A percentile compares a stretch with the other conserved stretches of the same genome.
Conservation (phyloP, 2,797 vertebrate species). For the Graptemys geographica region DNA sequence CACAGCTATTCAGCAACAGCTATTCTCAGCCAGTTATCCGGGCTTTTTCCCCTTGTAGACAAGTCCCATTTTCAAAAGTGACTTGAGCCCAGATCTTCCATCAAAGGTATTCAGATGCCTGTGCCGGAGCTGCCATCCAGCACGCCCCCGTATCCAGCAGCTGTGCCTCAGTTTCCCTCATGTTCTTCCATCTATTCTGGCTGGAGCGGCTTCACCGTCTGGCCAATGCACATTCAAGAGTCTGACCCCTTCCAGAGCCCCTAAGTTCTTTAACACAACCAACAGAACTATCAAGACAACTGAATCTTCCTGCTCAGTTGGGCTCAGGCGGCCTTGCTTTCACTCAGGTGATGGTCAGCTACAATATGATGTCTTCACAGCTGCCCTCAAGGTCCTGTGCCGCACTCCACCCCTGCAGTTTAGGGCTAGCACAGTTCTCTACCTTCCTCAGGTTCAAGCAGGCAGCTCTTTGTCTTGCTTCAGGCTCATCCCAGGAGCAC, state of each 20-base stretch:
- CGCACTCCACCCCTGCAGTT: background rate
- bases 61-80: no score
- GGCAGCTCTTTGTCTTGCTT: background rate
- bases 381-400: background rate
- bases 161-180: background rate
- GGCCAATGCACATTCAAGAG: background rate
- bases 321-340: background rate
- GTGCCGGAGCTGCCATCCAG: no score
- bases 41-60: no score
- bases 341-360: background rate
- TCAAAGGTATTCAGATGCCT: no score
- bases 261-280: background rate
- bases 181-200: background rate
- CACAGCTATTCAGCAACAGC: no score
- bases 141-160: background rate
- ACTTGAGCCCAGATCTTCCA: no score
- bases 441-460: background rate
- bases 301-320: background rate
- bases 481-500: no score
- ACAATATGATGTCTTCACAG: background rate
- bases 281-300: background rate
- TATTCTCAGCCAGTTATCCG: no score
- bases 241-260: background rate
- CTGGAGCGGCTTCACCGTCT: background rate
- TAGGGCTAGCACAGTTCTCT: no score